phyloP scores from a whole-genome alignment of 2,797 vertebrate genomes.

The Tokudaia tokunoshimensis region DNA sequence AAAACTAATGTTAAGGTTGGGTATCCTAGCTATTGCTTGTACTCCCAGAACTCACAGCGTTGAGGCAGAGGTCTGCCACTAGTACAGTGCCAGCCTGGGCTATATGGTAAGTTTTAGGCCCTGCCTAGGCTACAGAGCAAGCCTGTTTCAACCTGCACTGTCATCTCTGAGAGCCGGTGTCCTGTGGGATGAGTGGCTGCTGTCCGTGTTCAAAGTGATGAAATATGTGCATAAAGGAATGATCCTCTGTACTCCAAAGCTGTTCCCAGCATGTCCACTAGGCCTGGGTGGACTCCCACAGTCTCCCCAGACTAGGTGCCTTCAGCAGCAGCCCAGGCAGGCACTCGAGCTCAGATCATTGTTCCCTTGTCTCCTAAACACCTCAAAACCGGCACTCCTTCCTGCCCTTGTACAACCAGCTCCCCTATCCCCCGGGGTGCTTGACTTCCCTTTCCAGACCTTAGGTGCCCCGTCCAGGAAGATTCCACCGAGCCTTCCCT shows the following conservation, averaged over 20 bases:
- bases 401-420: background rate
- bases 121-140: background rate
- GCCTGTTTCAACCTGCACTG: background rate
- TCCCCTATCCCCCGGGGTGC: background rate
- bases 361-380: background rate
- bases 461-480: background rate
- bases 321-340: background rate
- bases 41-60: background rate
- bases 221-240: background rate
- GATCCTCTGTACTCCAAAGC: background rate
- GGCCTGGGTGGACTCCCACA: background rate
- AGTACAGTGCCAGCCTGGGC: background rate
- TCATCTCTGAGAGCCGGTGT: background rate
- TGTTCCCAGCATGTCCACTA: background rate
- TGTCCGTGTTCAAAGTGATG: background rate
- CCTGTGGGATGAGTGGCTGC: background rate
- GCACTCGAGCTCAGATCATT: background rate
- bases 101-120: background rate
- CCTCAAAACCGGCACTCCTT: background rate
- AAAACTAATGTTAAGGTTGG: background rate
- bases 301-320: background rate
- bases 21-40: background rate
- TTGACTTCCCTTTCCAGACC: background rate
- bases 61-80: background rate
- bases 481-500: background rate